Evolutionary conservation across 2,888 invertebrate species (phyloP).

Genomic region (Morinoia aosen): DNA sequence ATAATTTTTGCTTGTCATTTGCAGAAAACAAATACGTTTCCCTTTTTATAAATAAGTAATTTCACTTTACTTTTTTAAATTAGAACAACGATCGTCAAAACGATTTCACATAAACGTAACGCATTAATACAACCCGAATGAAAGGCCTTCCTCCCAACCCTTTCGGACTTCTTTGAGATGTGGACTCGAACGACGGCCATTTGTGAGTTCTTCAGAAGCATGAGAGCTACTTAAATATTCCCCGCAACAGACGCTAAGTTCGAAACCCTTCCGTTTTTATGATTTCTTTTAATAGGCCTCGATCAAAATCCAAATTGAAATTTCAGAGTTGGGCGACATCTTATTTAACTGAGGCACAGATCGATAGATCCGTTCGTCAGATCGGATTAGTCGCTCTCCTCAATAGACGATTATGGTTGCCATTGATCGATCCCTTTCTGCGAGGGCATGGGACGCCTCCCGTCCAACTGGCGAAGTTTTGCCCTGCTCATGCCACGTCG

Average conservation of each 20-base stretch:
- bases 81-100: too few species aligned
- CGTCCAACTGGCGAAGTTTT: not conserved
- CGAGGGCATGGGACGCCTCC: not conserved
- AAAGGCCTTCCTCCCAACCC: too few species aligned
- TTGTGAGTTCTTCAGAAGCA: not conserved
- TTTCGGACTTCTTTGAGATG: too few species aligned
- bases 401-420: slow-evolving; percentile 22
- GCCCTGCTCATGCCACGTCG: not conserved
- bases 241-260: slow-evolving; percentile 11
- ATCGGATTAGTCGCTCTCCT: slow-evolving; percentile 25
- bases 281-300: not conserved
- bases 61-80: too few species aligned
- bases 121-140: too few species aligned
- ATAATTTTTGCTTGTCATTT: too few species aligned
- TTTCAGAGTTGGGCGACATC: slow-evolving; percentile 37
- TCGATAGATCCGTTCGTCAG: slow-evolving; percentile 34
- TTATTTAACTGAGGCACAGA: slow-evolving; percentile 43
- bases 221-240: not conserved
- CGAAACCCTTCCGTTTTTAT: slow-evolving; percentile 7
- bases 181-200: not conserved
- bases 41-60: too few species aligned
- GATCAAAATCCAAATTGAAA: slow-evolving; percentile 48
- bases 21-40: too few species aligned
- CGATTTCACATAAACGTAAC: too few species aligned
- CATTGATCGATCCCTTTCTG: slow-evolving; percentile 18